These are phyloP conservation scores for Picathartes gymnocephalus DNA, from an alignment of 2,113 vertebrate species.

Conservation along the genomic window DNA sequence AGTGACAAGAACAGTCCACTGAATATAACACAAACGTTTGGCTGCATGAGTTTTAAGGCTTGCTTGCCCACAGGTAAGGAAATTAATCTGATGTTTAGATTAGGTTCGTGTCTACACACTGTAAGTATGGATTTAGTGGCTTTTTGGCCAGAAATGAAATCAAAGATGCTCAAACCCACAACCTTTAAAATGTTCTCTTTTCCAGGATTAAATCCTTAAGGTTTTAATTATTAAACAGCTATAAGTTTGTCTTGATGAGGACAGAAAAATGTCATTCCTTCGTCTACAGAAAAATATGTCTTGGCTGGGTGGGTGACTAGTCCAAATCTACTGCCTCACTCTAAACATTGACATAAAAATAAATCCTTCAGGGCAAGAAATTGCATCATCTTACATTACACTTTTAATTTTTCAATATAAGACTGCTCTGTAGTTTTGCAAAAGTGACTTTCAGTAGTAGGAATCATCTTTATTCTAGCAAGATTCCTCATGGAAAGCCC, in stretches of 20 bases:
- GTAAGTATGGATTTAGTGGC: background rate
- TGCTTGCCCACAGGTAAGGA: background rate
- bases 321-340: background rate
- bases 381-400: background rate
- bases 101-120: slow-evolving; percentile 23
- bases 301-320: background rate
- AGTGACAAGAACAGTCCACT: background rate
- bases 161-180: background rate
- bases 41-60: background rate
- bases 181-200: background rate
- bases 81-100: slow-evolving; percentile 22
- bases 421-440: background rate
- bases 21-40: background rate
- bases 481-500: background rate
- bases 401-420: background rate
- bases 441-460: background rate
- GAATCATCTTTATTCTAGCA: background rate
- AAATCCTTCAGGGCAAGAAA: background rate
- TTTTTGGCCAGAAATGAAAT: background rate
- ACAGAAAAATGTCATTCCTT: background rate
- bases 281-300: background rate
- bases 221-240: background rate
- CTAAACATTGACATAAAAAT: background rate
- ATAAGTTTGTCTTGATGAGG: background rate
- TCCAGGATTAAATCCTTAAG: background rate